Conservation (phyloP, 2,113 vertebrate species). For the Xiphophorus maculatus region DNA sequence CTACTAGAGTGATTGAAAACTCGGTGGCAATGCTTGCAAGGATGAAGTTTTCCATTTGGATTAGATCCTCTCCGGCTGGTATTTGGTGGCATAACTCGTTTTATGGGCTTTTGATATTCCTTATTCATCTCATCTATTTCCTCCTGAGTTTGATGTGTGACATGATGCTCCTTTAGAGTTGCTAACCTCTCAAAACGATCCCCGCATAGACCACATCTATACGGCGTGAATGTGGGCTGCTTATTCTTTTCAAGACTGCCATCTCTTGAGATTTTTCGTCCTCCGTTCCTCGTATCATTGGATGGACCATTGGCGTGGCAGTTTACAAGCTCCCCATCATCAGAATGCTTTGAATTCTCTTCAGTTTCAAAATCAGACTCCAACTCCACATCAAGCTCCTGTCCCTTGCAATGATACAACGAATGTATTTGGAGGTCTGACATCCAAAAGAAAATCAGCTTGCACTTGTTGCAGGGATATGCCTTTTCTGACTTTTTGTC, state of each 20-base stretch:
- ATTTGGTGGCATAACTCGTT: constrained; percentile 49
- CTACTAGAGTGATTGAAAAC: constrained; percentile 83
- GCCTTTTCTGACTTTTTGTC: constrained; percentile 71
- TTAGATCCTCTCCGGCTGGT: constrained; percentile 45
- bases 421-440: constrained; percentile 82
- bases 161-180: constrained; percentile 77
- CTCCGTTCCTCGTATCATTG: constrained; percentile 48
- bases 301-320: constrained; percentile 55
- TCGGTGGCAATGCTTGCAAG: constrained; percentile 80
- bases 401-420: constrained; percentile 75
- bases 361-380: constrained; percentile 46
- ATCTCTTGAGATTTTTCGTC: constrained; percentile 33
- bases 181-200: constrained; percentile 73
- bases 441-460: constrained; percentile 81
- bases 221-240: constrained; percentile 60
- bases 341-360: constrained; percentile 36
- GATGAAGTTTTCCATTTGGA: constrained; percentile 72
- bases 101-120: constrained; percentile 52
- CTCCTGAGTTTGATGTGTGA: constrained; percentile 73
- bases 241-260: constrained; percentile 12
- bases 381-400: constrained; percentile 41
- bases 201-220: constrained; percentile 81
- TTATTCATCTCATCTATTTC: constrained; percentile 68
- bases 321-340: constrained; percentile 35
- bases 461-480: constrained; percentile 79